phyloP scores from a whole-genome alignment of 2,797 vertebrate species.

The Alfaro cultratus region DNA sequence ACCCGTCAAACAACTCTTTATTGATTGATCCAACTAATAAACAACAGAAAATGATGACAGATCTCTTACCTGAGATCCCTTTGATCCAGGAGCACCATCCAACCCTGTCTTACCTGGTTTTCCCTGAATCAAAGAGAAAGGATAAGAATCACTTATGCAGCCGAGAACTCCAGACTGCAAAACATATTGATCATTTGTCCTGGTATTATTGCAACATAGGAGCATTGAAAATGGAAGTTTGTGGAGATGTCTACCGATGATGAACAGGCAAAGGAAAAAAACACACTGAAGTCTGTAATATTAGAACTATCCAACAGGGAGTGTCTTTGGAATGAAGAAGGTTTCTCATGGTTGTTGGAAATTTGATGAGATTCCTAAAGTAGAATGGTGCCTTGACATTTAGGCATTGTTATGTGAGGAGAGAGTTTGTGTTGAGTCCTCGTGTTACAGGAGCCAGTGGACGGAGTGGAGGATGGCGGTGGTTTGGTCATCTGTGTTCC shows the following conservation, averaged over 20 bases:
- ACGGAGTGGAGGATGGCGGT: not conserved
- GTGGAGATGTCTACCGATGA: not conserved
- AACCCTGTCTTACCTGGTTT: conserved; percentile 73
- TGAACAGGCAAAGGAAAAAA: not conserved
- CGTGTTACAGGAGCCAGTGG: not conserved
- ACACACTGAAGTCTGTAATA: not conserved
- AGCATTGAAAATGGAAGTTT: not conserved
- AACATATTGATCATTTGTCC: not conserved
- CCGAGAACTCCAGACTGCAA: not conserved
- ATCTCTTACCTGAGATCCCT: conserved; percentile 73
- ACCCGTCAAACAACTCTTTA: conserved; percentile 32
- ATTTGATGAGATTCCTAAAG: not conserved
- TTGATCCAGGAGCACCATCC: conserved; percentile 67
- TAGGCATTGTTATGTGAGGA: not conserved
- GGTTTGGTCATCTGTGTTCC: not conserved
- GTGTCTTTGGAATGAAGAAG: not conserved
- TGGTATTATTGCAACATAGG: not conserved
- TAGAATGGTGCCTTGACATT: not conserved
- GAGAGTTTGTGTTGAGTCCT: not conserved
- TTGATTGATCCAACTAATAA: conserved; percentile 1
- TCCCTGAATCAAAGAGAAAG: conserved; percentile 67
- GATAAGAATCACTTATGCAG: not conserved
- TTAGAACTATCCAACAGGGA: not conserved
- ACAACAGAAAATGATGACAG: conserved; percentile 42
- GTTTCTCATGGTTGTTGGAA: not conserved